Evolutionary conservation across 2,113 vertebrate genomes (phyloP).

Genomic region (Sebastes schlegelii): DNA sequence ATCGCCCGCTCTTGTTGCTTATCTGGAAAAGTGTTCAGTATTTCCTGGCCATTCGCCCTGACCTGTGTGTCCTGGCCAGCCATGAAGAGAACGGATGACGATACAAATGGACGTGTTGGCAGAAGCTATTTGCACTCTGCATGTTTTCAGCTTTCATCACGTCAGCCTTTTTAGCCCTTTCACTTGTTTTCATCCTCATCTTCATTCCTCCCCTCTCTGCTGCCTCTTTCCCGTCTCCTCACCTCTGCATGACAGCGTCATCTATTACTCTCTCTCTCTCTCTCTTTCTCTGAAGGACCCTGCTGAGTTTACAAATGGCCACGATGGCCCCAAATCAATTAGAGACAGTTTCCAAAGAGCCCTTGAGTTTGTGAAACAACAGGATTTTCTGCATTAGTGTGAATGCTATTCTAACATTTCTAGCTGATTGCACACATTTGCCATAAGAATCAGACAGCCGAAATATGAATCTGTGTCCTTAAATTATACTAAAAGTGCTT

Average conservation of each 20-base stretch:
- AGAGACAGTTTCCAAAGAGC: slow-evolving; percentile 39
- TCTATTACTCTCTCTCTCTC: slow-evolving; percentile 35
- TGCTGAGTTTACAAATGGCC: slow-evolving; percentile 58
- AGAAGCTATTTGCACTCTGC: neutral
- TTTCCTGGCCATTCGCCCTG: neutral
- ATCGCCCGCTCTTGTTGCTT: neutral
- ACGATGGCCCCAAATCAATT: slow-evolving; percentile 53
- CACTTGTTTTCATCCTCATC: slow-evolving; percentile 12
- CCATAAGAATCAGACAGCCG: neutral
- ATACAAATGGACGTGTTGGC: neutral
- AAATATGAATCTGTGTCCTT: neutral
- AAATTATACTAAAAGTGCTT: neutral
- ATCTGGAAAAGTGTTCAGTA: neutral
- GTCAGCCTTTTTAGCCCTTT: slow-evolving; percentile 3
- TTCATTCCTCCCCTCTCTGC: neutral
- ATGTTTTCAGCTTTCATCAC: slow-evolving; percentile 2
- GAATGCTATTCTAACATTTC: neutral
- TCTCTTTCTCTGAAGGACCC: slow-evolving; percentile 41
- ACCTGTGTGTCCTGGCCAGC: neutral
- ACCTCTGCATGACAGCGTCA: slow-evolving; percentile 32
- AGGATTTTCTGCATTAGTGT: neutral
- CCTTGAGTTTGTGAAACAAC: slow-evolving; percentile 32
- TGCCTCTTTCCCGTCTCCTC: slow-evolving; percentile 18
- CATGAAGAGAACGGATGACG: neutral
- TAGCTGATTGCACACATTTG: neutral